Evolutionary conservation across 2,113 vertebrate species (phyloP).

Genomic region (Myotis brandtii): DNA sequence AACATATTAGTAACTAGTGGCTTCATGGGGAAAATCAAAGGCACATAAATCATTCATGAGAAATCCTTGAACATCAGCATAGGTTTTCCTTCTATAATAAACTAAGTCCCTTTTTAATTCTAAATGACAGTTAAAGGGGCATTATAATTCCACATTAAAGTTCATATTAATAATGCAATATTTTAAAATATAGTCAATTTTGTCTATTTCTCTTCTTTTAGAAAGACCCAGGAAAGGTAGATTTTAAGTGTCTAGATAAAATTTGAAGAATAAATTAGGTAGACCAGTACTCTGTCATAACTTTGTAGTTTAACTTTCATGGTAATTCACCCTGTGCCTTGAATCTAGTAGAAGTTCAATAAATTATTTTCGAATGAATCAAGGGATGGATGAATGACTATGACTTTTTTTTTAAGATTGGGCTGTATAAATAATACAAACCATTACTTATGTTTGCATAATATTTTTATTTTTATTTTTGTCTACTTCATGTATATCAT

Average conservation of each 20-base stretch:
- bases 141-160: conserved; percentile 42
- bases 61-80: conserved; percentile 3
- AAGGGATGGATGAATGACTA: neutral
- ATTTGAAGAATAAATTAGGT: neutral
- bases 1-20: neutral
- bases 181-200: neutral
- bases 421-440: neutral
- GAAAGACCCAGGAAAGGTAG: neutral
- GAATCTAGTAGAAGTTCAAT: neutral
- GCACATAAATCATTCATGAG: conserved; percentile 26
- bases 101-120: conserved; percentile 53
- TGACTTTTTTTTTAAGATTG: neutral
- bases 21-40: conserved; percentile 39
- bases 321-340: neutral
- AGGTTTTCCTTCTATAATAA: conserved; percentile 59
- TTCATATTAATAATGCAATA: conserved; percentile 2
- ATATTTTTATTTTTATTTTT: conserved; percentile 8
- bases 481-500: accelerated
- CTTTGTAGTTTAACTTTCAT: neutral
- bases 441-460: neutral
- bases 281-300: neutral
- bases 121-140: conserved; percentile 42
- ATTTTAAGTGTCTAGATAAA: neutral
- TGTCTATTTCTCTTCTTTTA: neutral
- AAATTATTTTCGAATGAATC: neutral